Percentiles rank a stretch among this genome's conserved stretches.
Evolutionary conservation across 2,888 invertebrate genomes (phyloP).

Genomic region (Athalia circularis): DNA sequence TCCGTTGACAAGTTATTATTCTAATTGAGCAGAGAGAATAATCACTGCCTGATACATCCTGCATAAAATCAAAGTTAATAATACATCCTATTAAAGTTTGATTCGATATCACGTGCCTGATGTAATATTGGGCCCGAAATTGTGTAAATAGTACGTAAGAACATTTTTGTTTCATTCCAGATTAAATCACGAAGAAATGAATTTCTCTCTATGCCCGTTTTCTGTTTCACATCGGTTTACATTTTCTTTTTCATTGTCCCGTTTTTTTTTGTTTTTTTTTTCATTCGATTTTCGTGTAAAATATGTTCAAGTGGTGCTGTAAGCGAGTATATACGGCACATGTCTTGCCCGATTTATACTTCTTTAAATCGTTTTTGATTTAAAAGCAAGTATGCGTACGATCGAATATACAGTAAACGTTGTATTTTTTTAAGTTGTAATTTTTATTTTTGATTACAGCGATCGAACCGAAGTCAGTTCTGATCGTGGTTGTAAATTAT

Average conservation of each 20-base stretch:
- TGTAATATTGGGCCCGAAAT: background rate
- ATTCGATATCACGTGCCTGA: too few species aligned
- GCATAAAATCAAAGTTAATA: too few species aligned
- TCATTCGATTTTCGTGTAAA: background rate
- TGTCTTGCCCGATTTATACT: conserved; percentile 41
- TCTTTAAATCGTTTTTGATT: conserved; percentile 42
- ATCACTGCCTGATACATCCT: too few species aligned
- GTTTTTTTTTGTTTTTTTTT: background rate
- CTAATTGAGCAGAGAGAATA: too few species aligned
- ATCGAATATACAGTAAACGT: background rate
- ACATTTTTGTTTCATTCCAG: background rate
- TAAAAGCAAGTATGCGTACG: conserved; percentile 32
- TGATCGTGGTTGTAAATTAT: too few species aligned
- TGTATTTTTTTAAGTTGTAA: background rate
- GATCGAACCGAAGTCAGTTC: too few species aligned
- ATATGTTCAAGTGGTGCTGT: conserved; percentile 38
- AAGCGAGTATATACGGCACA: conserved; percentile 39
- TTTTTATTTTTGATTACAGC: background rate
- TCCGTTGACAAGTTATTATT: too few species aligned
- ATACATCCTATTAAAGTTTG: too few species aligned
- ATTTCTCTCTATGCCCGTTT: background rate
- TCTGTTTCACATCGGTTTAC: background rate
- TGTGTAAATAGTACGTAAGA: background rate
- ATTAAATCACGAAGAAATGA: background rate
- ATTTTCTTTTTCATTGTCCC: background rate